These are phyloP conservation scores for Coregonus clupeaformis DNA, from an alignment of 2,113 vertebrate species.

Conservation along the genomic window DNA sequence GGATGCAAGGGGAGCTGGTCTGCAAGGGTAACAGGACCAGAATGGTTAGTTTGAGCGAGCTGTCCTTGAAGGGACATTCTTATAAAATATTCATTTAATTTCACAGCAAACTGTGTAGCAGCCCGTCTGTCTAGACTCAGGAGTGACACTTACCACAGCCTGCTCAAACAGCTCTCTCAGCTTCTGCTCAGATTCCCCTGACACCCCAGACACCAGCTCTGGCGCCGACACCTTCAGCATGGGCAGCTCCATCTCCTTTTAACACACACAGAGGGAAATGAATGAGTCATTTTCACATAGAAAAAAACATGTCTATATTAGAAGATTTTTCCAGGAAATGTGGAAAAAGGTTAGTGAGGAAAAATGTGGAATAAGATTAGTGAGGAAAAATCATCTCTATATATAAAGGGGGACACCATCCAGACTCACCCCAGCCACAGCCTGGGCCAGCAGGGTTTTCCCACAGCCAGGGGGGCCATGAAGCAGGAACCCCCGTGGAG, in stretches of 20 bases:
- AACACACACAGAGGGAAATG: neutral
- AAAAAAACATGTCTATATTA: neutral
- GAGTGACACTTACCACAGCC: slow-evolving; percentile 82
- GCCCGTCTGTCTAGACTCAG: neutral
- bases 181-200: slow-evolving; percentile 96
- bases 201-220: slow-evolving; percentile 94
- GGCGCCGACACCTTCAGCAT: slow-evolving; percentile 94
- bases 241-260: slow-evolving; percentile 86
- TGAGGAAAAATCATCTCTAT: neutral
- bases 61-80: neutral
- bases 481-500: slow-evolving; percentile 89
- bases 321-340: neutral
- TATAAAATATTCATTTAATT: neutral
- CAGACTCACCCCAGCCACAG: slow-evolving; percentile 89
- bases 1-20: slow-evolving; percentile 86
- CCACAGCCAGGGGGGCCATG: slow-evolving; percentile 96
- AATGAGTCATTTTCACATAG: neutral
- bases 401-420: neutral
- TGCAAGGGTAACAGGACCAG: slow-evolving; percentile 23
- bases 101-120: neutral
- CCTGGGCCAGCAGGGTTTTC: slow-evolving; percentile 92
- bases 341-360: neutral
- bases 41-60: neutral
- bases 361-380: neutral
- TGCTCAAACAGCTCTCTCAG: slow-evolving; percentile 89